Evolutionary conservation across 2,797 vertebrate species (phyloP).

Genomic region (Remorina albescens): DNA sequence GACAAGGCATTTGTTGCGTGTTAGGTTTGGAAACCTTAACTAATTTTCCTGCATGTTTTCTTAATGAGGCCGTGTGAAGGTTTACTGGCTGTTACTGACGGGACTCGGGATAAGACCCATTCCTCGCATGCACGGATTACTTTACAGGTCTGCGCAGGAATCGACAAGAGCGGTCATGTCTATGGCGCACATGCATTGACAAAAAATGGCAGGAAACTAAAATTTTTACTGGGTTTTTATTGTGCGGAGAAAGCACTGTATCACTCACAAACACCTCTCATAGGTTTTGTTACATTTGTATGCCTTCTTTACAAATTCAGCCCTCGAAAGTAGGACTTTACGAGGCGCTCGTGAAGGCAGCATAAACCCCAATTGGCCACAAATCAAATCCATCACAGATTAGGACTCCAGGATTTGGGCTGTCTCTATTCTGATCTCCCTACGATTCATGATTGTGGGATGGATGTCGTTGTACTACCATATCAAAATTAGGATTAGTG

Average conservation of each 20-base stretch:
- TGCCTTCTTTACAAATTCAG: not conserved
- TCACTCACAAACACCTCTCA: not conserved
- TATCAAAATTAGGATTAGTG: slow-evolving; percentile 51
- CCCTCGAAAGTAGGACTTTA: slow-evolving; percentile 12
- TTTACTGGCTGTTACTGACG: not conserved
- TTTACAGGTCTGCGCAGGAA: not conserved
- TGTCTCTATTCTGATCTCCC: slow-evolving; percentile 45
- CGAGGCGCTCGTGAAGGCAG: slow-evolving; percentile 48
- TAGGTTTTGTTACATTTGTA: not conserved
- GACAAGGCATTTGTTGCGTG: not conserved
- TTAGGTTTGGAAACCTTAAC: no score
- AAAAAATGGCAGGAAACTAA: not conserved
- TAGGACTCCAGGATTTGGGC: slow-evolving; percentile 52
- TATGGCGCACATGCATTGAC: not conserved
- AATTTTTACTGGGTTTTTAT: not conserved
- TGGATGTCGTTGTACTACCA: slow-evolving; percentile 18
- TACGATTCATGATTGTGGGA: slow-evolving; percentile 46
- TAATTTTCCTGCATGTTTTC: not conserved
- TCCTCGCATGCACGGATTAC: not conserved
- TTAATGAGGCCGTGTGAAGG: no score
- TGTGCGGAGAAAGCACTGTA: not conserved
- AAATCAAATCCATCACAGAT: slow-evolving; percentile 72
- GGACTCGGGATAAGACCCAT: not conserved
- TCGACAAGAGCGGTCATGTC: not conserved
- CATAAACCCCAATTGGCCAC: slow-evolving; percentile 55